A percentile compares a stretch with the other conserved stretches of the same genome.
Evolutionary conservation across 2,113 vertebrate species (phyloP).

Genomic region (Romanogobio albipinnatus): DNA sequence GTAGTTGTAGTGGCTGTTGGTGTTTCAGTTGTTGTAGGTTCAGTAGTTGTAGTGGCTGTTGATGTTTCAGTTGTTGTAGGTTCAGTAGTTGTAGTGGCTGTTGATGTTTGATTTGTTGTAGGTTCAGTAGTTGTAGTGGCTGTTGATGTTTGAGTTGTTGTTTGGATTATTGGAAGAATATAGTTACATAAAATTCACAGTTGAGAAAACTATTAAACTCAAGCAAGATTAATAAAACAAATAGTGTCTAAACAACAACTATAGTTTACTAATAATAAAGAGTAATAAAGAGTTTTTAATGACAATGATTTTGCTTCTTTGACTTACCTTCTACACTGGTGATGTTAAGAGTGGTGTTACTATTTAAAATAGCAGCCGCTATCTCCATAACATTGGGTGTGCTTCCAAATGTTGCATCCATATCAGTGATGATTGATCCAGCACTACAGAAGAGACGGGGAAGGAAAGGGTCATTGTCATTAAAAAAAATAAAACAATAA

Average conservation of each 20-base stretch:
- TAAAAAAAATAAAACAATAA: background rate
- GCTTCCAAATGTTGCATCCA: background rate
- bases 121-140: too few relatives aligned
- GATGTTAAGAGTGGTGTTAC: background rate
- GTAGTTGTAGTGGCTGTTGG: too few relatives aligned
- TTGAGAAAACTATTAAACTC: background rate
- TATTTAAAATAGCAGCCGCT: background rate
- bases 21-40: too few relatives aligned
- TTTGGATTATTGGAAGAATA: background rate
- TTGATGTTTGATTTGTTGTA: too few relatives aligned
- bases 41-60: too few relatives aligned
- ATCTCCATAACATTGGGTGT: fast-evolving
- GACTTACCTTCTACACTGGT: background rate
- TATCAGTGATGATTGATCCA: background rate
- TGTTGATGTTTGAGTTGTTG: too few relatives aligned
- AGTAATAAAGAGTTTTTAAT: background rate
- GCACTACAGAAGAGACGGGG: background rate
- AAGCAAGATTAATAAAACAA: background rate
- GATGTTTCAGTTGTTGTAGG: too few relatives aligned
- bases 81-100: too few relatives aligned
- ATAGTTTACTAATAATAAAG: background rate
- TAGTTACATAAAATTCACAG: background rate
- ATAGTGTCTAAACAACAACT: too few relatives aligned
- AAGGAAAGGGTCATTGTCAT: background rate
- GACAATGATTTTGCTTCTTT: background rate